Evolutionary conservation across 2,797 vertebrate species (phyloP).

Genomic region (Antrozous pallidus): DNA sequence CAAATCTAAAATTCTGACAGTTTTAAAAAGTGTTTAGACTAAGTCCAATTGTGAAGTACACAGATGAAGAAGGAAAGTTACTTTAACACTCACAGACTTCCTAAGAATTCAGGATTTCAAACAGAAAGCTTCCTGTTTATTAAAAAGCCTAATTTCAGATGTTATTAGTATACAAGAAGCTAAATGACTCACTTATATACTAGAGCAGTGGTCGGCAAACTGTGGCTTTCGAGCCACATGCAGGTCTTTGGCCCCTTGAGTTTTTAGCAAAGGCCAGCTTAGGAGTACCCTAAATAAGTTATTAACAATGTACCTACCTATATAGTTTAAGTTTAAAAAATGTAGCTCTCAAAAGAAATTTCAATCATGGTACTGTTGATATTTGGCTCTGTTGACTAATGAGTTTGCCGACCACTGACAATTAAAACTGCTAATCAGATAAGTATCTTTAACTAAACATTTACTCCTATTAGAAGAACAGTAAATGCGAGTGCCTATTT

Average conservation of each 20-base stretch:
- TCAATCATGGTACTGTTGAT: too few species aligned
- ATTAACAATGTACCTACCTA: too few species aligned
- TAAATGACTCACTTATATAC: background rate
- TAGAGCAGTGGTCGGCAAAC: too few species aligned
- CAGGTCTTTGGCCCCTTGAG: too few species aligned
- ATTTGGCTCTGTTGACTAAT: too few species aligned
- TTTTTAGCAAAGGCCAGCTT: too few species aligned
- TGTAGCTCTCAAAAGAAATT: too few species aligned
- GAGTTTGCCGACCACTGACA: too few species aligned
- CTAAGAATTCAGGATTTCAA: constrained; percentile 28
- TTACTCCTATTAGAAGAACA: background rate
- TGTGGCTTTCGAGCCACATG: too few species aligned
- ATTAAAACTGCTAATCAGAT: background rate
- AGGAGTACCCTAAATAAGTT: too few species aligned
- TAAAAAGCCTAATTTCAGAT: background rate
- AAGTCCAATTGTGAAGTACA: background rate
- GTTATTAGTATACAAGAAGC: background rate
- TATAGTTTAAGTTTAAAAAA: too few species aligned
- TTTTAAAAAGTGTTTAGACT: background rate
- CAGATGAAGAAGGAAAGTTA: background rate
- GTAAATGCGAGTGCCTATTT: background rate
- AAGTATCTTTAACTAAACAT: constrained; percentile 13
- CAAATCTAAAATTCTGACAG: background rate
- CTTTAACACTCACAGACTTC: background rate
- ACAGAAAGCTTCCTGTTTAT: constrained; percentile 33